Conservation (phyloP, 1,140 invertebrate species). For the Lordiphosa mommai region DNA sequence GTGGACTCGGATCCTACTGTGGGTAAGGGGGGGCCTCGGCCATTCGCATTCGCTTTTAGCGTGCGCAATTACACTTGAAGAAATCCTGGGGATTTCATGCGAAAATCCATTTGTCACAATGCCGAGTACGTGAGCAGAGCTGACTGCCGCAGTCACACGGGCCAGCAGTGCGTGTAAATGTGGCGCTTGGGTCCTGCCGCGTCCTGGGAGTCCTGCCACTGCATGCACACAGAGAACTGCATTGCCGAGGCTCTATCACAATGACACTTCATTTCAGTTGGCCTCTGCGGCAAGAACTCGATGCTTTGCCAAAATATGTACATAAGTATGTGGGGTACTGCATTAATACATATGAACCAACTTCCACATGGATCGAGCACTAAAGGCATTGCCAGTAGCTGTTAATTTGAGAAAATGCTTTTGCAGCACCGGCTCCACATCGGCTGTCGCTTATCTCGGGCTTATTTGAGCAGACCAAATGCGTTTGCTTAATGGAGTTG, state of each 20-base stretch:
- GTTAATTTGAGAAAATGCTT: constrained; percentile 39
- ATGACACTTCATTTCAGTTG: constrained; percentile 76
- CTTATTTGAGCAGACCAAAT: constrained; percentile 37
- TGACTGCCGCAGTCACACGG: constrained; percentile 38
- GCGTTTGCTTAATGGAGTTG: constrained; percentile 34
- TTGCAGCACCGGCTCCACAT: constrained; percentile 1
- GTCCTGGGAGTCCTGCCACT: constrained; percentile 38
- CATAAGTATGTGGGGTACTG: neutral
- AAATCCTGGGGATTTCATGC: constrained; percentile 72
- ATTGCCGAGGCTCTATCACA: constrained; percentile 65
- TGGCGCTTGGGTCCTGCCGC: constrained; percentile 52
- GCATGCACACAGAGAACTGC: constrained; percentile 38
- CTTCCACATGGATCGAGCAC: constrained; percentile 6
- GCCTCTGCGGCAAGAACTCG: constrained; percentile 55
- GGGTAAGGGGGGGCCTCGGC: neutral
- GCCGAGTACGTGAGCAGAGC: constrained; percentile 64
- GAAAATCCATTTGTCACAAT: constrained; percentile 78
- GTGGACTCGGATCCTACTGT: constrained; percentile 17
- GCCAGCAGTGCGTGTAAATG: constrained; percentile 66
- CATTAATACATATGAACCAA: constrained; percentile 17
- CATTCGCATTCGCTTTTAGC: constrained; percentile 69
- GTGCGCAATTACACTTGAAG: constrained; percentile 76
- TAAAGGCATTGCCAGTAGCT: constrained; percentile 35
- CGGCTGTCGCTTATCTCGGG: constrained; percentile 11
- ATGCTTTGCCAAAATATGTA: constrained; percentile 45